A percentile compares a stretch with the other conserved stretches of the same genome.
Evolutionary conservation across 37 sponge, comb jelly and placozoan species (phyloP).

Genomic region (Halisarca cf. caerulea): DNA sequence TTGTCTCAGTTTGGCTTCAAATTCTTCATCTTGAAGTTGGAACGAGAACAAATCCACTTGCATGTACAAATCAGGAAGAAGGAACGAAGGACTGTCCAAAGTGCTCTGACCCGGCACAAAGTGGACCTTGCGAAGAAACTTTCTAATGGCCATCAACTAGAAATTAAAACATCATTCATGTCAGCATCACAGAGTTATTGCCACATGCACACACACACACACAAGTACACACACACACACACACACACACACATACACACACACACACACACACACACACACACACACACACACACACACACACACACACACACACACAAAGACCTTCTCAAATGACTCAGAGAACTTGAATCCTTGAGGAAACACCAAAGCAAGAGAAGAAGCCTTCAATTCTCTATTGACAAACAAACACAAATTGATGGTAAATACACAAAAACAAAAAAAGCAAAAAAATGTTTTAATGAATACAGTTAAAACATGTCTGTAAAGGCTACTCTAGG

Average conservation of each 20-base stretch:
- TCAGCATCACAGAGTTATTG: too few relatives aligned
- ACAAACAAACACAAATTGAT: too few relatives aligned
- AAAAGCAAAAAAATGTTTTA: too few relatives aligned
- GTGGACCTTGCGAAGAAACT: slow-evolving; percentile 59
- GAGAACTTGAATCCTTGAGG: slow-evolving; percentile 64
- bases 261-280: too few relatives aligned
- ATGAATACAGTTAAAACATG: too few relatives aligned
- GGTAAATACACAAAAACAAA: too few relatives aligned
- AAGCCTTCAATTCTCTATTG: slow-evolving; percentile 32
- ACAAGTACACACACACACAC: too few relatives aligned
- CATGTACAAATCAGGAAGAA: slow-evolving; percentile 65
- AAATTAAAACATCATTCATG: background rate
- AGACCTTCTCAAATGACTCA: slow-evolving; percentile 65
- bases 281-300: slow-evolving; percentile 14
- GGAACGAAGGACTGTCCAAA: background rate
- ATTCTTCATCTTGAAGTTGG: slow-evolving; percentile 75
- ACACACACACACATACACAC: slow-evolving; percentile 4
- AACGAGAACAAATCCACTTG: slow-evolving; percentile 57
- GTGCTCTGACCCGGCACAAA: background rate
- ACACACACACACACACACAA: too few relatives aligned
- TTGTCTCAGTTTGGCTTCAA: slow-evolving; percentile 86
- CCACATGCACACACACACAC: too few relatives aligned
- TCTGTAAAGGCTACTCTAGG: too few relatives aligned
- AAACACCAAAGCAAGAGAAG: slow-evolving; percentile 40
- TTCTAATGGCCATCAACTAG: slow-evolving; percentile 63